phyloP scores from a whole-genome alignment of 2,888 invertebrate genomes.

The Drosophila nr. perissopoda region DNA sequence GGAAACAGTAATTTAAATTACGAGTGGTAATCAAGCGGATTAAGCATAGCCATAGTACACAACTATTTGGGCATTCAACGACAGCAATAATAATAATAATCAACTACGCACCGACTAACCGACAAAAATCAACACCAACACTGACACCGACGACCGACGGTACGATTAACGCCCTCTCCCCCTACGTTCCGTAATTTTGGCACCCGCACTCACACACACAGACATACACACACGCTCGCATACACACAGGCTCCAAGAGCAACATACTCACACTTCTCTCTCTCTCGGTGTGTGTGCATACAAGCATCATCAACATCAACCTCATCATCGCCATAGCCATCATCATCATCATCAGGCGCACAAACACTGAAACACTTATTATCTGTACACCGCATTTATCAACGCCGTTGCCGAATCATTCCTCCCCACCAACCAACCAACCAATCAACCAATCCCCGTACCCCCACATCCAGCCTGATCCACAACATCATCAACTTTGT shows the following conservation, averaged over 20 bases:
- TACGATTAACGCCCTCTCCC: constrained; percentile 61
- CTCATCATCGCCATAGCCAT: constrained; percentile 11
- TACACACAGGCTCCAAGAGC: constrained; percentile 8
- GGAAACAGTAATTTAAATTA: constrained; percentile 71
- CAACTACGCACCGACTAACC: constrained; percentile 67
- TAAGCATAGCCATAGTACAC: constrained; percentile 49
- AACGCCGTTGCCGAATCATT: constrained; percentile 40
- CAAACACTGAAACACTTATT: constrained; percentile 52
- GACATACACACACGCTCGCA: constrained; percentile 11
- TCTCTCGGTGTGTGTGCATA: constrained; percentile 15
- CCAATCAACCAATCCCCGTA: not conserved
- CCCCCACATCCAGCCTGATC: constrained; percentile 26
- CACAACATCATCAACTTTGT: constrained; percentile 68
- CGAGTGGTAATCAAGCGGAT: constrained; percentile 69
- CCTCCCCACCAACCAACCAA: constrained; percentile 22
- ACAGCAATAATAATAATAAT: constrained; percentile 41
- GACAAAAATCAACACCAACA: constrained; percentile 50
- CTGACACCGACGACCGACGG: constrained; percentile 60
- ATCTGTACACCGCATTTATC: constrained; percentile 70
- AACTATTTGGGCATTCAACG: constrained; percentile 50
- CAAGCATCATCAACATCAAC: constrained; percentile 33
- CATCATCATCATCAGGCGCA: constrained; percentile 35
- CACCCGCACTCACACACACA: constrained; percentile 45
- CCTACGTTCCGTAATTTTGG: constrained; percentile 58
- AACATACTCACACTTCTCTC: constrained; percentile 13